Evolutionary conservation across 2,888 invertebrate genomes (phyloP).

Genomic region (Notodonta dromedarius): DNA sequence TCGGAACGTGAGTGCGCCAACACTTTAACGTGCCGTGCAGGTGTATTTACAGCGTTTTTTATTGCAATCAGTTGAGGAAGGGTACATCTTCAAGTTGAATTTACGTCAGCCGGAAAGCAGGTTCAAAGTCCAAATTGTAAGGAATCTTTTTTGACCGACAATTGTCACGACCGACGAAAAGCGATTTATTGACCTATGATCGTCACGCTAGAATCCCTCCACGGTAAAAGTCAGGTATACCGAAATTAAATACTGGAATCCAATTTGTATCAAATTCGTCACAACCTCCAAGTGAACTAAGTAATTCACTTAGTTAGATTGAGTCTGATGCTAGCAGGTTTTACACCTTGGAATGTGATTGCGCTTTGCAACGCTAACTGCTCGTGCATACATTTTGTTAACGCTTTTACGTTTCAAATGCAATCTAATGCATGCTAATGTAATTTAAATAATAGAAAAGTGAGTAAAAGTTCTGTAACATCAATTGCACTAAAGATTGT

Average conservation of each 20-base stretch:
- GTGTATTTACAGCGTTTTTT: conserved; percentile 28
- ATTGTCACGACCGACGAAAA: too few relatives aligned
- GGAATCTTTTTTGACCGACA: too few relatives aligned
- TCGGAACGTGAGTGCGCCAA: conserved; percentile 52
- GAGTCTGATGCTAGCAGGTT: neutral
- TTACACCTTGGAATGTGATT: neutral
- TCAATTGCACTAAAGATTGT: neutral
- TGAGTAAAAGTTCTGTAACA: neutral
- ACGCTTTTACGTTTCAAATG: neutral
- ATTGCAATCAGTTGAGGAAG: conserved; percentile 23
- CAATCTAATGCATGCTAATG: neutral
- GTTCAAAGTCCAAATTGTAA: too few relatives aligned
- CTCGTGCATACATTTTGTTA: neutral
- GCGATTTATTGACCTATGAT: too few relatives aligned
- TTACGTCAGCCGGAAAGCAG: too few relatives aligned
- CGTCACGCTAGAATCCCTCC: too few relatives aligned
- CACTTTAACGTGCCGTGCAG: conserved; percentile 34
- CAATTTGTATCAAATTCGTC: neutral
- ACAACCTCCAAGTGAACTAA: neutral
- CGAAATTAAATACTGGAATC: neutral
- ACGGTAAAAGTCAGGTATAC: too few relatives aligned
- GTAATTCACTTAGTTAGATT: neutral
- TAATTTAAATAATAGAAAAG: neutral
- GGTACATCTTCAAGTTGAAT: neutral
- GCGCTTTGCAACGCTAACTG: neutral